Conservation (phyloP, 2,888 invertebrate species). For the Ptilodon capucinus region DNA sequence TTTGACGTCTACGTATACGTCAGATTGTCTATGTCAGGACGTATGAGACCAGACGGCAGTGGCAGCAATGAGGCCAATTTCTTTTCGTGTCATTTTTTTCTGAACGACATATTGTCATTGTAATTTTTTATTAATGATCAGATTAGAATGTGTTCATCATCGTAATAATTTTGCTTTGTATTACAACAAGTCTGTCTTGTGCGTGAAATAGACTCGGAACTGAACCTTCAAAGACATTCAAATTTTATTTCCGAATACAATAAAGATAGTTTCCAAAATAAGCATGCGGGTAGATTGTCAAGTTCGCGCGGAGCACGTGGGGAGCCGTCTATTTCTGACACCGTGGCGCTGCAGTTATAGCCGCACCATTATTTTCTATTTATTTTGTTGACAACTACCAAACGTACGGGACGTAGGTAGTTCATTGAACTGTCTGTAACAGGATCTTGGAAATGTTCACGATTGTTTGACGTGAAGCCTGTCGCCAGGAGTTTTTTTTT, state of each 20-base stretch:
- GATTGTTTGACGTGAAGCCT: too few relatives aligned
- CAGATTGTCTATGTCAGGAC: too few relatives aligned
- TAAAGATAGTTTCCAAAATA: constrained; percentile 74
- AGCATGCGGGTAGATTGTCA: constrained; percentile 71
- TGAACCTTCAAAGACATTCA: constrained; percentile 33
- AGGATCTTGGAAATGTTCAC: constrained; percentile 22
- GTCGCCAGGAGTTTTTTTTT: too few relatives aligned
- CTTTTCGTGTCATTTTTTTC: too few relatives aligned
- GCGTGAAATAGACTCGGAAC: constrained; percentile 10
- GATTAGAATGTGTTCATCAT: too few relatives aligned
- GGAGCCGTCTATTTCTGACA: constrained; percentile 72
- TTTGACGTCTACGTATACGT: too few relatives aligned
- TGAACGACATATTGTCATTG: too few relatives aligned
- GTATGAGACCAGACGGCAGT: too few relatives aligned
- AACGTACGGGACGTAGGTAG: constrained; percentile 34
- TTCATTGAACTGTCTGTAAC: constrained; percentile 12
- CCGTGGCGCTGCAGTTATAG: constrained; percentile 44
- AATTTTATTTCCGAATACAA: constrained; percentile 61
- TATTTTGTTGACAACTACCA: constrained; percentile 61
- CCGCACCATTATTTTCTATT: constrained; percentile 66
- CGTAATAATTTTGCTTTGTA: neutral
- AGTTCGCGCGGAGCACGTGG: constrained; percentile 70
- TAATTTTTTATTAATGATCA: too few relatives aligned
- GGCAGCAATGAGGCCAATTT: too few relatives aligned
- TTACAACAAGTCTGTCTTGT: constrained; percentile 2